Base-by-base conservation (phyloP, 2,113 vertebrate species). In the Leiothrix lutea region DNA sequence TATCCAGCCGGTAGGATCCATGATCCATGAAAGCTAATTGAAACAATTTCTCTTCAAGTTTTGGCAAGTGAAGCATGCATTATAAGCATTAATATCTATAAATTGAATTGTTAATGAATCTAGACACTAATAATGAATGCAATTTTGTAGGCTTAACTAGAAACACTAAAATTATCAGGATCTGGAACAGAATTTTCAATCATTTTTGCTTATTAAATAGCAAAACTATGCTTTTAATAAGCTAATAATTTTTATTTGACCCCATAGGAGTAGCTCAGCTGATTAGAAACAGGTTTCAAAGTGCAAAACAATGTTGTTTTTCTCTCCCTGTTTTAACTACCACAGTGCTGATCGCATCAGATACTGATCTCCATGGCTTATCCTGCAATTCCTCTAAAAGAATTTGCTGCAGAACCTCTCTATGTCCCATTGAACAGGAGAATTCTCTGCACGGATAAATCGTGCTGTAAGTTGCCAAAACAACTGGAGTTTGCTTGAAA, bases 61-160 rank as follows among this genome's bases (percentile, higher is more conserved):
- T 98, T 98, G 98, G 98, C 98, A 98, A 98, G 98, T 95, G 97
- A 98, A 98, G 98, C 98, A 98, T 98, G 98, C 98, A 98, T 98
- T 98, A 98, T 98, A 98, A 98, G 97, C 98, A 98, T 98, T 98
- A 98, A 98, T 98, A 98, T 98, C 98, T 98, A 98, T 98, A 98
- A 98, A 98, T 98, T 98, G 98, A 98, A 98, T 98, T 98, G 98
- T 98, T 98, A 98, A 98, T 98, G 98, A 98, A 98, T 98, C 97
- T 98, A 98, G 98, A 98, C 98, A 98, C 97, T 98, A 98, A 98
- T 98, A 98, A 98, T 98, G 98, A 98, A 98, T 98, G 97, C 98
- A 98, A 98, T 98, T 98, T 98, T 98, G 97, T 97, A 98, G 94
- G 97, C 98, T 98, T 98, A 98, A 98, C 98, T 98, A 98, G 98